A percentile compares a stretch with the other conserved stretches of the same genome.
phyloP scores from a whole-genome alignment of 1,140 invertebrate genomes.

The Pemphigus obesinymphae region DNA sequence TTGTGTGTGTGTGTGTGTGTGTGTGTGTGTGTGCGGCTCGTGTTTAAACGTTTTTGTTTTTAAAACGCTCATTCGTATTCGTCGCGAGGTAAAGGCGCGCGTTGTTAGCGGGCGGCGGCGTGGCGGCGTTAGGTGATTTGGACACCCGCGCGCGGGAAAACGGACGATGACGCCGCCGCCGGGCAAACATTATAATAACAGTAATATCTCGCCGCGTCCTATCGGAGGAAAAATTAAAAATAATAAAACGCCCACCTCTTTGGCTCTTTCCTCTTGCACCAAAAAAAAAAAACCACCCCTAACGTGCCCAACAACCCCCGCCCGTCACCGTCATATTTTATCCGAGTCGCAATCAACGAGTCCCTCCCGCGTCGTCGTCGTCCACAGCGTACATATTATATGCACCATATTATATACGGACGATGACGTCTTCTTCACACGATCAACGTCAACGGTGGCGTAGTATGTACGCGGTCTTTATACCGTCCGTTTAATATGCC shows the following conservation, averaged over 20 bases:
- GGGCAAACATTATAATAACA: background rate
- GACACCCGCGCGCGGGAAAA: background rate
- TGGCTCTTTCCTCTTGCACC: too few species aligned
- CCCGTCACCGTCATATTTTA: background rate
- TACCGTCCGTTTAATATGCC: constrained; percentile 22
- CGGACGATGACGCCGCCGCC: background rate
- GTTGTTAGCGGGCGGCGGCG: background rate
- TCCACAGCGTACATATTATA: background rate
- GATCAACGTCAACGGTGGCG: background rate
- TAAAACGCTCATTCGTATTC: constrained; percentile 37
- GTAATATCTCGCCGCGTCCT: background rate
- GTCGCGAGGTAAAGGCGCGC: background rate
- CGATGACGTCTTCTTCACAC: background rate
- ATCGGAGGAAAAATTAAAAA: constrained; percentile 9
- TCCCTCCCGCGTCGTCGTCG: background rate
- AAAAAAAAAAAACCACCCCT: too few species aligned
- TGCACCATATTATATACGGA: too few species aligned
- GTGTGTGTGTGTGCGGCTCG: background rate
- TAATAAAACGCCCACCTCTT: background rate
- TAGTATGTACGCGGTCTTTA: background rate
- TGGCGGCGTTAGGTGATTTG: background rate
- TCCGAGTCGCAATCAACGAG: background rate
- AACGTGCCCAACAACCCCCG: too few species aligned
- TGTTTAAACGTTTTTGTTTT: constrained; percentile 30
- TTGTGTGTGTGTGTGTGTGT: too few species aligned